Evolutionary conservation across 2,888 invertebrate species (phyloP), one percentile per base, ranked within the genome.

Genomic region (Diploptera punctata): DNA sequence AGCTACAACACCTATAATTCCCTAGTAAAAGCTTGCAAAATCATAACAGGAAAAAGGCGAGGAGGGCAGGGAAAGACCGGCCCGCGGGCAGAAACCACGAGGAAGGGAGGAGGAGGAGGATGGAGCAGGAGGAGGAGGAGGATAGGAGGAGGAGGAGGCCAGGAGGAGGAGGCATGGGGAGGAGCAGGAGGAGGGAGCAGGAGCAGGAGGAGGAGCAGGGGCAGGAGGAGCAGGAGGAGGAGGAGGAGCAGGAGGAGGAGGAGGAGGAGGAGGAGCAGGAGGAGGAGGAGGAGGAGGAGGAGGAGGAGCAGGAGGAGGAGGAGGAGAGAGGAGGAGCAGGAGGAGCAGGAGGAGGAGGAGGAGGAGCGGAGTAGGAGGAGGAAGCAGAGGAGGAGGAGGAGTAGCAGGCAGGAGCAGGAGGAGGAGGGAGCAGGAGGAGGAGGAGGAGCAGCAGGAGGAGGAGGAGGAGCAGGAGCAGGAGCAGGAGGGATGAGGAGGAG

Each of bases 381-480:
- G n/a, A n/a, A n/a, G n/a, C n/a, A n/a, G n/a, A n/a, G n/a, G n/a
- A n/a, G n/a, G n/a, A n/a, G n/a, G n/a, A n/a, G n/a, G n/a, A n/a
- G n/a, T n/a, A n/a, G n/a, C n/a, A n/a, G n/a, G n/a, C n/a, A n/a
- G n/a, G n/a, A n/a, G n/a, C n/a, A n/a, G n/a, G n/a, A 49, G 3
- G 18, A 16, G 33, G 47, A n/a, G 10, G 16, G 70, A 43, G 31
- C 7, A 3, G 4, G 29, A 18, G 13, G 26, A 26, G n/a, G 16
- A 43, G 24, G 52, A 68, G 70, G 60, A 68, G 38, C 43, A 73
- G 57, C 54, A 52, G 31, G 65, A 61, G 24, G 61, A 16, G 26
- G 31, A 38, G 18, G 33, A 47, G 52, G 33, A 47, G 43, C 9
- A 43, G 43, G 43, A 68, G 71, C 38, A 19, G 49, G 21, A 52